Evolutionary conservation across 2,113 vertebrate genomes (phyloP).

Genomic region (Rhinolophus ferrumequinum): DNA sequence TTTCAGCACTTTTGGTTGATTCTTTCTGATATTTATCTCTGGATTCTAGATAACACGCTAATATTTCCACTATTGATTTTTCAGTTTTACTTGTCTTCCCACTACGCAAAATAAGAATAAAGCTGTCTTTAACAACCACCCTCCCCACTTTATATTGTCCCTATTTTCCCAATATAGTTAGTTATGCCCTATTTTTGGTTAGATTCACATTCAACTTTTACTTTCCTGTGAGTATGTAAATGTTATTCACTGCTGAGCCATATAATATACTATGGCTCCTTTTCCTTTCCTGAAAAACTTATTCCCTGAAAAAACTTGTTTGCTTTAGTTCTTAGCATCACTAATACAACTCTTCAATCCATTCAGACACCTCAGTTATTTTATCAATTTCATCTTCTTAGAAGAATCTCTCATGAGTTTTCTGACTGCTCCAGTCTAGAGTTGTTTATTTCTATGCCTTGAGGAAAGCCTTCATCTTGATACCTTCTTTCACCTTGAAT

Average conservation of each 20-base stretch:
- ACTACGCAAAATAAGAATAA: conserved; percentile 25
- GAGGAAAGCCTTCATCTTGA: not conserved
- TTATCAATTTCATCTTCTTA: conserved; percentile 15
- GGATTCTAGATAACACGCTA: conserved; percentile 14
- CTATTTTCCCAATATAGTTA: not conserved
- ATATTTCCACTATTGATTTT: conserved; percentile 38
- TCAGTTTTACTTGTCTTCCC: conserved; percentile 58
- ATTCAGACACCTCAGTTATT: not conserved
- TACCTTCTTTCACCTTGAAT: conserved; percentile 30
- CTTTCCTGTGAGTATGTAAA: conserved; percentile 6
- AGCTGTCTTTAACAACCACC: not conserved
- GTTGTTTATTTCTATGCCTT: not conserved
- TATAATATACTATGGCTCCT: not conserved
- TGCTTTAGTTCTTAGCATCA: conserved; percentile 20
- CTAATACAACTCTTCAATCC: not conserved
- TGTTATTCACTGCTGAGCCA: not conserved
- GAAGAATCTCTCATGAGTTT: not conserved
- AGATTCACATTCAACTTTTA: conserved; percentile 24
- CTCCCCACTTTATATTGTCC: not conserved
- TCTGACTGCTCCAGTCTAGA: not conserved
- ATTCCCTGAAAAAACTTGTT: not conserved
- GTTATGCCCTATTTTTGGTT: not conserved
- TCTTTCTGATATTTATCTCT: conserved; percentile 43
- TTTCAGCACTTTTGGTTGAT: conserved; percentile 1
- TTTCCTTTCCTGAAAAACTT: conserved; percentile 40